These are phyloP conservation scores for Ctenopoma multispine DNA, from an alignment of 2,797 vertebrate genomes.

Conservation along the genomic window DNA sequence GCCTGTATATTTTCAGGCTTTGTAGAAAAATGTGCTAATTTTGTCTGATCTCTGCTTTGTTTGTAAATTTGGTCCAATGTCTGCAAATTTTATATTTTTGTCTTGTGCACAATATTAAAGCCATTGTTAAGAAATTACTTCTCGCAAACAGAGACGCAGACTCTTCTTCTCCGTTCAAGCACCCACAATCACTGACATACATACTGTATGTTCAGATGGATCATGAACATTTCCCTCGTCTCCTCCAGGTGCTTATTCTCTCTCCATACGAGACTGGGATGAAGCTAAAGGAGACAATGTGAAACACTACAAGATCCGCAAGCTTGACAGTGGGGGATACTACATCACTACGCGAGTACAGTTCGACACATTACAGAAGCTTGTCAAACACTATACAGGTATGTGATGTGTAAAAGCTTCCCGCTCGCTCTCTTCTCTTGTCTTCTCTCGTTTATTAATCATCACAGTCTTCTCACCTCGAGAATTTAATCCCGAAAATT, in stretches of 20 bases:
- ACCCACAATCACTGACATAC: not conserved
- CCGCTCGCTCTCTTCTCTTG: not conserved
- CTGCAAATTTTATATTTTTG: too few relatives aligned
- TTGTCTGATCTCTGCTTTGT: too few relatives aligned
- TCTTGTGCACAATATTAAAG: too few relatives aligned
- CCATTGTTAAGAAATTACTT: too few relatives aligned
- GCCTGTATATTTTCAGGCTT: too few relatives aligned
- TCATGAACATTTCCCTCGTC: slow-evolving; percentile 12
- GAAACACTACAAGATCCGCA: slow-evolving; percentile 98
- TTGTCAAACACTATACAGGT: slow-evolving; percentile 97
- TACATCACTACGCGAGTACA: slow-evolving; percentile 96
- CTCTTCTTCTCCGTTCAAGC: too few relatives aligned
- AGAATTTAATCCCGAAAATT: slow-evolving; percentile 42
- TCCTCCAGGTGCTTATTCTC: slow-evolving; percentile 91
- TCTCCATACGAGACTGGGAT: slow-evolving; percentile 96
- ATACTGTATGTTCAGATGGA: slow-evolving; percentile 3
- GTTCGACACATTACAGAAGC: slow-evolving; percentile 93
- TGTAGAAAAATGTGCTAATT: too few relatives aligned
- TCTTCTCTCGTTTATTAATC: slow-evolving; percentile 36
- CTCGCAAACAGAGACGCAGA: too few relatives aligned
- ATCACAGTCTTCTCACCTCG: slow-evolving; percentile 17
- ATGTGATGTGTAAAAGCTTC: slow-evolving; percentile 68
- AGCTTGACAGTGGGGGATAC: slow-evolving; percentile 95
- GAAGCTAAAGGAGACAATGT: slow-evolving; percentile 95
- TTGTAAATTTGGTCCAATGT: too few relatives aligned